phyloP scores from a whole-genome alignment of 2,888 invertebrate genomes.

The Meta bourneti region DNA sequence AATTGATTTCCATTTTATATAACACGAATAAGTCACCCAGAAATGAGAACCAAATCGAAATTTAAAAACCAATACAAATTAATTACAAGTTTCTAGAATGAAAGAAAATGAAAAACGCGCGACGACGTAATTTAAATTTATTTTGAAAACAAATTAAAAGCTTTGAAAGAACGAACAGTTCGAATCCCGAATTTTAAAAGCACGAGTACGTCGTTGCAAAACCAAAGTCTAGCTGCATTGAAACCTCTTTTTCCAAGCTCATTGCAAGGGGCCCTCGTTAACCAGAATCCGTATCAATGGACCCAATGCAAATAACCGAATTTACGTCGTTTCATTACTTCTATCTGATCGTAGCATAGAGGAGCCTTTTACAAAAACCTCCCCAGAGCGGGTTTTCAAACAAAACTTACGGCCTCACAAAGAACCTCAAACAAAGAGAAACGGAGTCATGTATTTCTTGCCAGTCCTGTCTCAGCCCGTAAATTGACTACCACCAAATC shows the following conservation, averaged over 20 bases:
- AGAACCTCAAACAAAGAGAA: conserved; percentile 41
- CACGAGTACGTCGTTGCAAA: neutral
- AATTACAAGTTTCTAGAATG: too few relatives aligned
- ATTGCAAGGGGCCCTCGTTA: neutral
- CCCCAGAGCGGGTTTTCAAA: conserved; percentile 25
- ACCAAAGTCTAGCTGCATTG: neutral
- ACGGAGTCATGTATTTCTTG: conserved; percentile 35
- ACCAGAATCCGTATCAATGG: neutral
- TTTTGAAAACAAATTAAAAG: too few relatives aligned
- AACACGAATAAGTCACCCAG: too few relatives aligned
- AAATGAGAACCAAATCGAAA: too few relatives aligned
- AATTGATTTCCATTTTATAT: too few relatives aligned
- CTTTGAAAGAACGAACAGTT: too few relatives aligned
- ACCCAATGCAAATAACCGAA: conserved; percentile 8
- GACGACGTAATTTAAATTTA: too few relatives aligned
- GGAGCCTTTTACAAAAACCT: conserved; percentile 21
- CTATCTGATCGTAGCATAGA: conserved; percentile 21
- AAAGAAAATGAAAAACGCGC: too few relatives aligned
- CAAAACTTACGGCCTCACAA: conserved; percentile 41
- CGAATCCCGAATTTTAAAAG: too few relatives aligned
- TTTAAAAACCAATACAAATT: too few relatives aligned
- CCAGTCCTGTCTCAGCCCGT: conserved; percentile 7
- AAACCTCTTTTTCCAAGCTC: neutral
- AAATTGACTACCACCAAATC: conserved; percentile 24
- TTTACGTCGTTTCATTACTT: conserved; percentile 35